Percentiles rank a stretch among this genome's conserved stretches.
These are phyloP conservation scores for Esperia sulphurella DNA, from an alignment of 2,888 invertebrate genomes.

Conservation along the genomic window DNA sequence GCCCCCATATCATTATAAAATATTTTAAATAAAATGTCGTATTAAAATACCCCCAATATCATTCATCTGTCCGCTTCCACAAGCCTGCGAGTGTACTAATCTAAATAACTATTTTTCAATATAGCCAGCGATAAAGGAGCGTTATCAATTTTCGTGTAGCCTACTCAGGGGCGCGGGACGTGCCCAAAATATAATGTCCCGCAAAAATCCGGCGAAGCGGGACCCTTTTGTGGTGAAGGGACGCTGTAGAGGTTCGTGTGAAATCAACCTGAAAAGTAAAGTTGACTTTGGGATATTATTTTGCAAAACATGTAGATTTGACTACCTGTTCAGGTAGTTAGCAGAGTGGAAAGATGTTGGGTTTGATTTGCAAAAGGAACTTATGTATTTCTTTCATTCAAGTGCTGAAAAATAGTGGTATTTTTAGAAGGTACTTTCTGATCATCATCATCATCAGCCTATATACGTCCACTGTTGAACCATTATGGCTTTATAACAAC, in stretches of 20 bases:
- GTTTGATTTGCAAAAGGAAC: too few species aligned
- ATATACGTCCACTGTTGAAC: too few species aligned
- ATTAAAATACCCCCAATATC: constrained; percentile 21
- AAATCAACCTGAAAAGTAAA: neutral
- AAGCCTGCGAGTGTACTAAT: constrained; percentile 30
- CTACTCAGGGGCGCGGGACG: constrained; percentile 42
- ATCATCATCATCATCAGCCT: too few species aligned
- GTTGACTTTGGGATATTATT: neutral
- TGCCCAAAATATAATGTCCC: constrained; percentile 53
- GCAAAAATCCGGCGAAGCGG: neutral
- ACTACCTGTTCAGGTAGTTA: too few species aligned
- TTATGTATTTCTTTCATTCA: too few species aligned
- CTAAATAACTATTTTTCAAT: constrained; percentile 75
- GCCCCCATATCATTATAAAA: too few species aligned
- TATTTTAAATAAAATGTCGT: too few species aligned
- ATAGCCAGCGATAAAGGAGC: constrained; percentile 48
- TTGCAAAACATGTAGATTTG: too few species aligned
- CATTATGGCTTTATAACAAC: too few species aligned
- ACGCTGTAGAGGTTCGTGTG: neutral
- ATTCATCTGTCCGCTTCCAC: constrained; percentile 26
- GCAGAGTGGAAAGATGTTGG: too few species aligned
- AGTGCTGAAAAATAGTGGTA: too few species aligned
- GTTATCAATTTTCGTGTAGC: constrained; percentile 65
- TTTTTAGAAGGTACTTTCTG: too few species aligned
- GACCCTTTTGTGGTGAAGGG: neutral